Percentiles rank a stretch among this genome's conserved stretches.
Evolutionary conservation across 2,888 invertebrate species (phyloP).

Genomic region (Drosophila infuscata): DNA sequence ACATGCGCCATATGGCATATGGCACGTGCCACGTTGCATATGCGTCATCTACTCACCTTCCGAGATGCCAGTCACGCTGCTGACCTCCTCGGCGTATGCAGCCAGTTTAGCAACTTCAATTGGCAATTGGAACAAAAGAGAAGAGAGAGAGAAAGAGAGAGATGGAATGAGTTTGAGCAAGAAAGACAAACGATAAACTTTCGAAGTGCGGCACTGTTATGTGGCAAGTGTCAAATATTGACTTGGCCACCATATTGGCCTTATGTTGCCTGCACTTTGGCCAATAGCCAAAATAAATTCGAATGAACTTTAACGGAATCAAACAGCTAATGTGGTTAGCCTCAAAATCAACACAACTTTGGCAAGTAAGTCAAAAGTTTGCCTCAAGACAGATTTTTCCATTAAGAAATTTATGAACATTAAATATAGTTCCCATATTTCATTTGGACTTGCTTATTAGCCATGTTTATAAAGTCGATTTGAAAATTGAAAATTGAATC

Average conservation of each 20-base stretch:
- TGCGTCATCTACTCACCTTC: constrained; percentile 75
- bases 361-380: constrained; percentile 10
- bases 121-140: constrained; percentile 1
- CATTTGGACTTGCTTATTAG: background rate
- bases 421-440: no score
- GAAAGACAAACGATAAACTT: constrained; percentile 34
- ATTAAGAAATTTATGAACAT: no score
- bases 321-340: background rate
- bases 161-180: constrained; percentile 8
- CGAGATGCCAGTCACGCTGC: constrained; percentile 79
- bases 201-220: constrained; percentile 24
- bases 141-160: background rate
- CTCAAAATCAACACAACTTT: background rate
- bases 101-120: constrained; percentile 82
- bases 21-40: constrained; percentile 24
- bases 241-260: constrained; percentile 24
- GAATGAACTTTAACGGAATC: background rate
- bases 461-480: background rate
- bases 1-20: constrained; percentile 20
- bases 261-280: constrained; percentile 22
- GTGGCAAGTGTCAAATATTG: constrained; percentile 40
- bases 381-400: background rate
- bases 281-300: constrained; percentile 27
- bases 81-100: constrained; percentile 75
- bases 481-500: background rate